Conservation (phyloP, 2,113 vertebrate genomes). For the Parus major region DNA sequence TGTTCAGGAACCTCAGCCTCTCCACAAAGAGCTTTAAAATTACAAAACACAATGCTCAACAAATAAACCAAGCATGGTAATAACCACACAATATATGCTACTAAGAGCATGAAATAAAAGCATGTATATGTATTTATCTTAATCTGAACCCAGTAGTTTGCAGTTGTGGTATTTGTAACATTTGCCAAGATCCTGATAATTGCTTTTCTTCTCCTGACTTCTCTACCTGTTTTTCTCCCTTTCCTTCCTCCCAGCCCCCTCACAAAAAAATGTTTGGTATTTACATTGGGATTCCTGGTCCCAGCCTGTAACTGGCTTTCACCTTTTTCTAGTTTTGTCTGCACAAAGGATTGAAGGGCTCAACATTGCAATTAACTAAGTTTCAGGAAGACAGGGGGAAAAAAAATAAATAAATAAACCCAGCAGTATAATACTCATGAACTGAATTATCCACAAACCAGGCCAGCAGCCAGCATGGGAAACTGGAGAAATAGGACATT, state of each 20-base stretch:
- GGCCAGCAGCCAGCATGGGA: conserved; percentile 27
- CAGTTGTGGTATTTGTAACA: neutral
- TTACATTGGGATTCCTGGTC: neutral
- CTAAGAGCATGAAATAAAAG: neutral
- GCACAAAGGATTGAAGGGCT: neutral
- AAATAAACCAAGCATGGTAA: neutral
- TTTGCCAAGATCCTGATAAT: neutral
- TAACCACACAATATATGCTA: neutral
- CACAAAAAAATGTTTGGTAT: neutral
- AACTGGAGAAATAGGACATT: conserved; percentile 15
- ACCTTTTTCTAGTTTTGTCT: neutral
- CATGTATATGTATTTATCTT: neutral
- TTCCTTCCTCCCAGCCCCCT: neutral
- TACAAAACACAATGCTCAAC: neutral
- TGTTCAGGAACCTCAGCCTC: neutral
- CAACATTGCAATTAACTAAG: neutral
- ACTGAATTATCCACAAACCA: conserved; percentile 3
- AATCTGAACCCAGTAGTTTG: neutral
- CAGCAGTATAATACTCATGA: neutral
- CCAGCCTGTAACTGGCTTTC: neutral
- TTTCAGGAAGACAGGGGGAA: neutral
- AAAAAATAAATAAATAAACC: neutral
- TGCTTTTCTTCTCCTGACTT: neutral
- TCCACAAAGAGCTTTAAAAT: neutral
- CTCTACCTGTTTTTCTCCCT: neutral